phyloP scores from a whole-genome alignment of 1,140 invertebrate species.

The Pogonomyrmex californicus region DNA sequence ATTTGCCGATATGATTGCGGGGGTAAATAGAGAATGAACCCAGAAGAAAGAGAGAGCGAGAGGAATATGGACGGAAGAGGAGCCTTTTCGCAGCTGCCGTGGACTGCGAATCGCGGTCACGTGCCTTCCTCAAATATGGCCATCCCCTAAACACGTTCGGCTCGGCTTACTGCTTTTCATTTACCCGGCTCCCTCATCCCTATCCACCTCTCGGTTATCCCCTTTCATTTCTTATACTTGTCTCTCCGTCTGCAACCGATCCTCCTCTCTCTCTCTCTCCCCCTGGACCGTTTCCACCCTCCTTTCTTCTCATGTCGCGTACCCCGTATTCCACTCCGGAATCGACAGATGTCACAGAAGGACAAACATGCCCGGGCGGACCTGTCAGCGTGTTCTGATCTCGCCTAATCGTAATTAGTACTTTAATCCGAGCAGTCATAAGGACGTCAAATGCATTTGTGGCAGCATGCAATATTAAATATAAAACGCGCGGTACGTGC shows the following conservation, averaged over 20 bases:
- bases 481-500: neutral
- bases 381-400: constrained; percentile 69
- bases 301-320: constrained; percentile 63
- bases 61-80: constrained; percentile 30
- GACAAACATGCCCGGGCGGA: constrained; percentile 66
- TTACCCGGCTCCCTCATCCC: constrained; percentile 50
- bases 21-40: constrained; percentile 68
- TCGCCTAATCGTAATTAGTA: constrained; percentile 76
- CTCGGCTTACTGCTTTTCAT: constrained; percentile 77
- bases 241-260: neutral
- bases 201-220: neutral
- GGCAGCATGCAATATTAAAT: constrained; percentile 45
- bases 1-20: constrained; percentile 76
- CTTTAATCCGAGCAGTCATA: constrained; percentile 66
- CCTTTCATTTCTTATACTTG: constrained; percentile 24
- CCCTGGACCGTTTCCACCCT: constrained; percentile 5
- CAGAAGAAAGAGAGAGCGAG: constrained; percentile 6
- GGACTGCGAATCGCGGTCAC: constrained; percentile 68
- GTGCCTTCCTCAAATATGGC: constrained; percentile 73
- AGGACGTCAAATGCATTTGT: constrained; percentile 46
- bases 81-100: constrained; percentile 77
- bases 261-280: constrained; percentile 7
- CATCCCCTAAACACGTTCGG: constrained; percentile 69
- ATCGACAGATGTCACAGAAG: constrained; percentile 76
- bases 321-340: constrained; percentile 45